phyloP scores from a whole-genome alignment of 2,888 invertebrate genomes.

The Leptothorax acervorum region DNA sequence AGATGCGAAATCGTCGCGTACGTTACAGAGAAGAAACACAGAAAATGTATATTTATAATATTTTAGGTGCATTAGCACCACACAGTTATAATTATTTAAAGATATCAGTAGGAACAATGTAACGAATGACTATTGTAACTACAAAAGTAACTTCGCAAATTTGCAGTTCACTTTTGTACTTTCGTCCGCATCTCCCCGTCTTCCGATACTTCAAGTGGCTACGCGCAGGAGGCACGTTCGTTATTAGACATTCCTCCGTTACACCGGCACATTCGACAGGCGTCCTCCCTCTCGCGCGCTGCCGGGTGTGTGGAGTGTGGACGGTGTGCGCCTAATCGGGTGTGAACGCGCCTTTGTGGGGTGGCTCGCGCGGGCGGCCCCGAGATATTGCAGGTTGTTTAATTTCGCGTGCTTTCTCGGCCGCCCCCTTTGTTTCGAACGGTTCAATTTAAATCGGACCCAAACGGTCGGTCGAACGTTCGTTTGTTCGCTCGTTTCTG shows the following conservation, averaged over 20 bases:
- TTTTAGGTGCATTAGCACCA: neutral
- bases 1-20: neutral
- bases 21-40: neutral
- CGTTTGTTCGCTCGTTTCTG: conserved; percentile 55
- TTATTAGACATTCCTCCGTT: conserved; percentile 83
- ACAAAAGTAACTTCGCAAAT: conserved; percentile 3
- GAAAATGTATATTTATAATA: neutral
- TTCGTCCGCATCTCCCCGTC: conserved; percentile 1
- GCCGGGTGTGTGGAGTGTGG: conserved; percentile 60
- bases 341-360: conserved; percentile 84
- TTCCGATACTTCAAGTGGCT: conserved; percentile 60
- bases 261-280: conserved; percentile 65
- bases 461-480: conserved; percentile 66
- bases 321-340: conserved; percentile 81
- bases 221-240: conserved; percentile 69
- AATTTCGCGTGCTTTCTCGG: conserved; percentile 79
- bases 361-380: conserved; percentile 67
- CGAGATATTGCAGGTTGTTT: conserved; percentile 84
- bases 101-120: neutral
- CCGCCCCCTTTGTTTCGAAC: conserved; percentile 82
- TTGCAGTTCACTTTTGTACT: conserved; percentile 24
- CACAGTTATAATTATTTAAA: neutral
- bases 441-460: conserved; percentile 84
- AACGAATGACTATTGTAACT: neutral
- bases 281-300: conserved; percentile 60